Percentiles rank a stretch among this genome's conserved stretches.
phyloP scores from a whole-genome alignment of 1,140 invertebrate genomes.

The Drosophila parvula region DNA sequence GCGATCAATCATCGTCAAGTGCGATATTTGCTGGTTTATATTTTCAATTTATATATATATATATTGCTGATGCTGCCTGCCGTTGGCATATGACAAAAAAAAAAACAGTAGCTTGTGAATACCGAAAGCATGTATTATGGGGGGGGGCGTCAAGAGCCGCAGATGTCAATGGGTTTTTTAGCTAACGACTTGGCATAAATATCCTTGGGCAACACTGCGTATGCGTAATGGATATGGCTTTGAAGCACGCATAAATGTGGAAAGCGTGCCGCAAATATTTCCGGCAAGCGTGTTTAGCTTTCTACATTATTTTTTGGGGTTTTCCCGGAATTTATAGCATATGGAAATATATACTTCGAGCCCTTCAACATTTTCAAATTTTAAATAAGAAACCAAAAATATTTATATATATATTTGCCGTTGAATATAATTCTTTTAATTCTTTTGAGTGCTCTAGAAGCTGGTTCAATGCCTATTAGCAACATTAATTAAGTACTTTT shows the following conservation, averaged over 20 bases:
- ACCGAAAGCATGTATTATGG: conserved; percentile 17
- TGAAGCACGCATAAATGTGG: conserved; percentile 19
- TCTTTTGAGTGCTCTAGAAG: neutral
- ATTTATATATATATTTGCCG: neutral
- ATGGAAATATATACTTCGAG: neutral
- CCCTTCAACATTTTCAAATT: neutral
- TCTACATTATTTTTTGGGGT: neutral
- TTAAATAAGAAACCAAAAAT: neutral
- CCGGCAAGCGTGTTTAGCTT: conserved; percentile 1
- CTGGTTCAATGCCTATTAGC: neutral
- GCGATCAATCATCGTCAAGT: conserved; percentile 28
- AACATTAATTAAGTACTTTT: too few relatives aligned
- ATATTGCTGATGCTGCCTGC: too few relatives aligned
- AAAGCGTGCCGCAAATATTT: conserved; percentile 9
- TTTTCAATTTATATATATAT: conserved; percentile 11
- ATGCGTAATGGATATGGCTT: conserved; percentile 21
- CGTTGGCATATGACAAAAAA: conserved; percentile 11
- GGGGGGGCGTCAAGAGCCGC: conserved; percentile 18
- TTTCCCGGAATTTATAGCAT: neutral
- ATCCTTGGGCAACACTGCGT: conserved; percentile 14
- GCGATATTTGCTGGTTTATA: neutral
- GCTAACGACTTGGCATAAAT: conserved; percentile 37
- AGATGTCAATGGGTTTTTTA: conserved; percentile 30
- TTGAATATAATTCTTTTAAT: neutral
- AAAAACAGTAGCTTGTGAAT: neutral